A percentile compares a stretch with the other conserved stretches of the same genome.
Evolutionary conservation across 1,140 invertebrate genomes (phyloP).

Genomic region (Cephus cinctus): DNA sequence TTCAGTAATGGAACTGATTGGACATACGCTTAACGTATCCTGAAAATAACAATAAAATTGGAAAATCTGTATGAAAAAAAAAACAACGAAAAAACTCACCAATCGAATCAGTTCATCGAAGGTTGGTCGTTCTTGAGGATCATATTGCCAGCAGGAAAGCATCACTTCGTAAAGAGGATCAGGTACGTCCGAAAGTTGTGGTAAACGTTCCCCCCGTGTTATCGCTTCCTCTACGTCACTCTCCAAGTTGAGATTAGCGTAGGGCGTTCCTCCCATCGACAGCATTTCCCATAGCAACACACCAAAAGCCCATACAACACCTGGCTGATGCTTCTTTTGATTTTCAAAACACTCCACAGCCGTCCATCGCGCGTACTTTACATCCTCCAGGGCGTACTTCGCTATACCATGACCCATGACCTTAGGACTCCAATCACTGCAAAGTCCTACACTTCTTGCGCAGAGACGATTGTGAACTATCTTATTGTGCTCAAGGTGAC

Average conservation of each 20-base stretch:
- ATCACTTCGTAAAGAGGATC: conserved; percentile 81
- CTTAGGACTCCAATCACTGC: conserved; percentile 65
- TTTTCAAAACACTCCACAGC: conserved; percentile 73
- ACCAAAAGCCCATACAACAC: conserved; percentile 82
- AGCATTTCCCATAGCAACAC: conserved; percentile 81
- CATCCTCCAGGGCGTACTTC: conserved; percentile 52
- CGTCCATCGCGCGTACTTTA: conserved; percentile 74
- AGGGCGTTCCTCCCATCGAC: conserved; percentile 80
- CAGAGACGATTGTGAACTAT: conserved; percentile 72
- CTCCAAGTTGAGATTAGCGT: conserved; percentile 62
- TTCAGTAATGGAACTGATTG: conserved; percentile 45
- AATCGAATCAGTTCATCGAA: conserved; percentile 62
- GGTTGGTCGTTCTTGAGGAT: conserved; percentile 74
- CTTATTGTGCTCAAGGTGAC: conserved; percentile 53
- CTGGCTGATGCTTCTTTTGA: conserved; percentile 65
- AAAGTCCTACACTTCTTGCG: conserved; percentile 68
- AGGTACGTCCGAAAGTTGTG: conserved; percentile 69
- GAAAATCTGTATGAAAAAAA: conserved; percentile 8
- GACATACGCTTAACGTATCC: conserved; percentile 45
- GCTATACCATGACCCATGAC: conserved; percentile 71
- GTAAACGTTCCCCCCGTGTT: conserved; percentile 66
- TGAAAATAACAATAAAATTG: conserved; percentile 24
- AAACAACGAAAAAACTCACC: conserved; percentile 28
- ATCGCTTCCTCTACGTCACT: conserved; percentile 71
- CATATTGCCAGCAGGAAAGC: conserved; percentile 81